Percentiles rank a stretch among this genome's conserved stretches.
Conservation (phyloP, 1,140 invertebrate genomes). For the Agrypnia vestita region DNA sequence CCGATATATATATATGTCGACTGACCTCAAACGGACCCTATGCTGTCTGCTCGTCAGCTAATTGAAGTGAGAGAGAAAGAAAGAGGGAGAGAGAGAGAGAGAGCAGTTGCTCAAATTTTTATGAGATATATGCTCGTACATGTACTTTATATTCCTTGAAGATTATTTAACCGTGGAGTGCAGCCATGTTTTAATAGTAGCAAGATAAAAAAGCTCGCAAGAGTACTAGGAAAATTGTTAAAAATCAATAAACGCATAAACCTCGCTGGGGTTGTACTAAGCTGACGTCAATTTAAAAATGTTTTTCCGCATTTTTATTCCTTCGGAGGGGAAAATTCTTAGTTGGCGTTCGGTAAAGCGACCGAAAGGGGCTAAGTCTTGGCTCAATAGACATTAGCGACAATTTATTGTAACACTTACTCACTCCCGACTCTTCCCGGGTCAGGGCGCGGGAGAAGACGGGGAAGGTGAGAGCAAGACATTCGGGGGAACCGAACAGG, state of each 20-base stretch:
- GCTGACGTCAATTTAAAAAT: conserved; percentile 46
- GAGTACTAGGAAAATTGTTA: background rate
- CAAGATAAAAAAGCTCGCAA: no score
- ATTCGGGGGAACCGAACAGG: background rate
- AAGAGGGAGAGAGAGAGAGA: no score
- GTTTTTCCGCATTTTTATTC: conserved; percentile 35
- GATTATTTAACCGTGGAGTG: no score
- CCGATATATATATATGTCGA: no score
- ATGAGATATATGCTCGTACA: no score
- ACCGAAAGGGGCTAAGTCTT: conserved; percentile 17
- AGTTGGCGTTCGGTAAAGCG: conserved; percentile 14
- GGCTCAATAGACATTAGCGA: conserved; percentile 54
- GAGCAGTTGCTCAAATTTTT: no score
- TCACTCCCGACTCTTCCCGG: conserved; percentile 8
- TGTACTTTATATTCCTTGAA: no score
- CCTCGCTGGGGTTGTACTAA: conserved; percentile 19
- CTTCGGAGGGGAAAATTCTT: background rate
- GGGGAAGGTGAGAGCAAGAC: background rate
- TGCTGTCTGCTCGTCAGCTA: no score
- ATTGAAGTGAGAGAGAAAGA: no score
- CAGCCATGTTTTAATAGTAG: no score
- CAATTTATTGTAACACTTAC: conserved; percentile 56
- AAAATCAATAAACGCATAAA: conserved; percentile 20
- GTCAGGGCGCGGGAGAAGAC: background rate
- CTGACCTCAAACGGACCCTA: no score